phyloP scores from a whole-genome alignment of 2,797 vertebrate species.

The Cryptoblepharus egeriae region DNA sequence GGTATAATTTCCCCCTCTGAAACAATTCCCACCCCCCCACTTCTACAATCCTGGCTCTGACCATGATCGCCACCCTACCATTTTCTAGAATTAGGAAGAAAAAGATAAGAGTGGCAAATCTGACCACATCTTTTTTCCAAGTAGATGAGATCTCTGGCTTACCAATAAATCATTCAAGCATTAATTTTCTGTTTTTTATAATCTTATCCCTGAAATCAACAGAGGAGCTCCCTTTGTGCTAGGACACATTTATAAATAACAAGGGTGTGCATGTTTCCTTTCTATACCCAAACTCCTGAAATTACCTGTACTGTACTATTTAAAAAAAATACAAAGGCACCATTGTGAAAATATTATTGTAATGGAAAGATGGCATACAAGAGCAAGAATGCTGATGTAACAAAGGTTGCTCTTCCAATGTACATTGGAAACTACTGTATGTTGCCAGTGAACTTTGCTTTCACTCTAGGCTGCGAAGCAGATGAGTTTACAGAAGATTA shows the following conservation, averaged over 20 bases:
- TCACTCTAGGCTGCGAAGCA: slow-evolving; percentile 13
- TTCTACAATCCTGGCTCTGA: no score
- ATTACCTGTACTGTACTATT: no score
- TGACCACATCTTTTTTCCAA: neutral
- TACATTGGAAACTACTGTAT: neutral
- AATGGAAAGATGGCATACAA: neutral
- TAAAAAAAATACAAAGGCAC: neutral
- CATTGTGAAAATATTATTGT: neutral
- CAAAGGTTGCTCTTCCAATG: neutral
- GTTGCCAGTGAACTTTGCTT: neutral
- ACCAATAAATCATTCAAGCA: neutral
- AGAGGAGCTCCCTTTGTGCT: slow-evolving; percentile 26
- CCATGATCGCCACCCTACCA: no score
- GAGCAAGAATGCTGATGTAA: neutral
- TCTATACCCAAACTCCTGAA: neutral
- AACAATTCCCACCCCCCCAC: no score
- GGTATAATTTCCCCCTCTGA: no score
- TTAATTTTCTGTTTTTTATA: slow-evolving; percentile 10
- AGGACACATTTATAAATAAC: neutral
- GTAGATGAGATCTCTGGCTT: neutral
- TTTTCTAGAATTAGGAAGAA: neutral
- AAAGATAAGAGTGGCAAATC: neutral
- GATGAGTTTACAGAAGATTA: slow-evolving; percentile 38
- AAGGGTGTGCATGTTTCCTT: neutral
- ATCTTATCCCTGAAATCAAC: neutral